A percentile compares a stretch with the other conserved stretches of the same genome.
phyloP scores from a whole-genome alignment of 1,140 invertebrate species.

The Eumeta japonica region DNA sequence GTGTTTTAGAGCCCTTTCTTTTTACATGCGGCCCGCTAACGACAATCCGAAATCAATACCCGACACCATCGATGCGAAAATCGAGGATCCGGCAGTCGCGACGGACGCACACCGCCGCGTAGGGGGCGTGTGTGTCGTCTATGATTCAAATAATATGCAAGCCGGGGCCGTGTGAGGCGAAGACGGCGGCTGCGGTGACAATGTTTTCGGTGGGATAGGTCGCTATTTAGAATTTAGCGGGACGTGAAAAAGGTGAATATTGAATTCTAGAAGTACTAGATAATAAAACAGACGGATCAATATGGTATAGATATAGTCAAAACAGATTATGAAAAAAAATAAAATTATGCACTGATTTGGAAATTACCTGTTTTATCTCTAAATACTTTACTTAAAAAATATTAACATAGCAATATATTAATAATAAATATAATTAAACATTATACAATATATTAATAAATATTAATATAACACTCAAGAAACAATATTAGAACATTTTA shows the following conservation, averaged over 20 bases:
- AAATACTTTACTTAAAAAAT: too few species aligned
- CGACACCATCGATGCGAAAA: slow-evolving; percentile 54
- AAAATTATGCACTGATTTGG: too few species aligned
- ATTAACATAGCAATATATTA: too few species aligned
- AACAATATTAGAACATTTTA: too few species aligned
- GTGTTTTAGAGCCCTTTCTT: slow-evolving; percentile 51
- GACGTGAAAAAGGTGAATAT: too few species aligned
- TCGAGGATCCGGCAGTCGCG: too few species aligned
- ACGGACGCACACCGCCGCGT: neutral
- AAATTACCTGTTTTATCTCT: too few species aligned
- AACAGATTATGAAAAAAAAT: slow-evolving; percentile 9
- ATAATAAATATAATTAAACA: too few species aligned
- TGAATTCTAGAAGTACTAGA: too few species aligned
- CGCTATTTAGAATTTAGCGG: neutral
- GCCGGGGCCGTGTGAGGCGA: slow-evolving; percentile 34
- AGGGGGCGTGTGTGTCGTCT: neutral
- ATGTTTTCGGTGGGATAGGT: slow-evolving; percentile 8
- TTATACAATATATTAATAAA: too few species aligned
- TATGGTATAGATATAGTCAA: neutral
- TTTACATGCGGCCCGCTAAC: slow-evolving; percentile 53
- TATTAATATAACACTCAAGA: too few species aligned
- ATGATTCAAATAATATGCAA: slow-evolving; percentile 47
- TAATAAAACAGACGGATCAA: too few species aligned
- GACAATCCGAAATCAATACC: slow-evolving; percentile 58
- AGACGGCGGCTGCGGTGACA: slow-evolving; percentile 33